Conservation (phyloP, 1,140 invertebrate genomes). For the Aphis gossypii region DNA sequence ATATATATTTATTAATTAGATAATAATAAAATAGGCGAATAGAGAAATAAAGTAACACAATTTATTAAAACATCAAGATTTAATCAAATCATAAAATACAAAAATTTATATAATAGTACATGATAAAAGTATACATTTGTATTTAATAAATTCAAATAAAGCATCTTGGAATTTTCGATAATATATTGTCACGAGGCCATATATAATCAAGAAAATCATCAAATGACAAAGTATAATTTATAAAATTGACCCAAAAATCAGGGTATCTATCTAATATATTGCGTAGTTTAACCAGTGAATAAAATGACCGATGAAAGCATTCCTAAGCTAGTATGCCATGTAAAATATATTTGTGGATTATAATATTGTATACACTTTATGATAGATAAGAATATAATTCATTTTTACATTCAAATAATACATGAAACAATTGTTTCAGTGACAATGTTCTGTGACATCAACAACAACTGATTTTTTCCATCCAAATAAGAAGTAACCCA, state of each 20-base stretch:
- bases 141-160: not conserved
- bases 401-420: not conserved
- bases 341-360: not conserved
- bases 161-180: not conserved
- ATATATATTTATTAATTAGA: too few species aligned
- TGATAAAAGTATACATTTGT: slow-evolving; percentile 7
- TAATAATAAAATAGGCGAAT: not conserved
- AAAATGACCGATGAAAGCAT: not conserved
- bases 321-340: not conserved
- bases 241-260: slow-evolving; percentile 6
- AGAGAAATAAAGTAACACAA: not conserved
- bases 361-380: slow-evolving; percentile 47
- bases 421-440: slow-evolving; percentile 67
- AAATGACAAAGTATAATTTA: slow-evolving; percentile 8
- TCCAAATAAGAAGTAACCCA: slow-evolving; percentile 93
- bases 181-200: not conserved
- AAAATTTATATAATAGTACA: not conserved
- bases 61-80: not conserved
- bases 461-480: slow-evolving; percentile 90
- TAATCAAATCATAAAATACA: slow-evolving; percentile 36
- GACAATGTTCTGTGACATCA: slow-evolving; percentile 94
- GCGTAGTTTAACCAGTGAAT: slow-evolving; percentile 31
- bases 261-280: not conserved
- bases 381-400: slow-evolving; percentile 10
- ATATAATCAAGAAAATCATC: not conserved